Percentiles rank a stretch among this genome's conserved stretches.
Evolutionary conservation across 2,113 vertebrate species (phyloP).

Genomic region (Megaleporinus macrocephalus): DNA sequence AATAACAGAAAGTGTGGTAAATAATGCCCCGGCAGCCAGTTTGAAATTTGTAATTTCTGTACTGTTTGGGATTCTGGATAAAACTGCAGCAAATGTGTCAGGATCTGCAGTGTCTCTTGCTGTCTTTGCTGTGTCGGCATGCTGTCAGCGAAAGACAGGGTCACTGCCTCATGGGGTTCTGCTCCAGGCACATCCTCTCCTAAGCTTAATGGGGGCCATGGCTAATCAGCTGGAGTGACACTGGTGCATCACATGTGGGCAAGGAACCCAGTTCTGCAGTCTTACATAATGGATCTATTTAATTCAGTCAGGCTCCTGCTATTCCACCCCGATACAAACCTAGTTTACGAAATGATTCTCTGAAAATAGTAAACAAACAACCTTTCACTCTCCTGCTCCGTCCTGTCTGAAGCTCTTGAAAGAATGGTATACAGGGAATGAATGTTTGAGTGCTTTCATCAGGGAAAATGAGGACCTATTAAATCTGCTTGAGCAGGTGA

Average conservation of each 20-base stretch:
- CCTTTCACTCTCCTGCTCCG: neutral
- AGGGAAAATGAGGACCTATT: neutral
- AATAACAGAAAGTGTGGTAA: neutral
- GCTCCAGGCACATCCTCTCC: conserved; percentile 16
- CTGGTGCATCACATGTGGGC: conserved; percentile 57
- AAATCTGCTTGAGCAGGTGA: neutral
- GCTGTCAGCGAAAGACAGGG: neutral
- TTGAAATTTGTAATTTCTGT: conserved; percentile 14
- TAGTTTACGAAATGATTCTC: conserved; percentile 56
- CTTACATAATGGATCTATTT: conserved; percentile 69
- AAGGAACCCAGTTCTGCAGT: conserved; percentile 59
- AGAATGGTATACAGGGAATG: neutral
- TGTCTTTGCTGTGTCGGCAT: neutral
- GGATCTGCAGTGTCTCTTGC: neutral
- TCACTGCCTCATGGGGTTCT: conserved; percentile 5
- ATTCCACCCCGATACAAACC: conserved; percentile 51
- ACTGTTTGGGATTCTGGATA: neutral
- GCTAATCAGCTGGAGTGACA: conserved; percentile 57
- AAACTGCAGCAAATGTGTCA: neutral
- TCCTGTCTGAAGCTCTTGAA: conserved; percentile 2
- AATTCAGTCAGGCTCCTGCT: conserved; percentile 58
- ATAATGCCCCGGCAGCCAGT: neutral
- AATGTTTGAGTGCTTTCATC: neutral
- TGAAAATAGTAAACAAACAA: conserved; percentile 41
- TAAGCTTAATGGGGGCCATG: conserved; percentile 44